Evolutionary conservation across 2,797 vertebrate species (phyloP).

Genomic region (Fundulus diaphanus): DNA sequence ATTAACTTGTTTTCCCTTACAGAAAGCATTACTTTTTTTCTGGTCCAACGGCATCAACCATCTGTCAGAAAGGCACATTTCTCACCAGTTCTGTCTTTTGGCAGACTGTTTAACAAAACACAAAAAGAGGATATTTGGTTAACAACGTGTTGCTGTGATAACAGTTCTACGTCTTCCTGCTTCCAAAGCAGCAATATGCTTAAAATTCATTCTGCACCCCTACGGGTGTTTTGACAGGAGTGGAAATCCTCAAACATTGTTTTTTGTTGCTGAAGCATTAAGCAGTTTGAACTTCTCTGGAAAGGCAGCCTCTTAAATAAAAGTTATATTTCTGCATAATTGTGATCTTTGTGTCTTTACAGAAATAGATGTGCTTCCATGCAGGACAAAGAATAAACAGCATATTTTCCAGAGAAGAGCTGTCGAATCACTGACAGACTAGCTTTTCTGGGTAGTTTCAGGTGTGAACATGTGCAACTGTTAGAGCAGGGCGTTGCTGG

Average conservation of each 20-base stretch:
- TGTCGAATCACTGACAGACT: constrained; percentile 37
- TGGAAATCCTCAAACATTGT: background rate
- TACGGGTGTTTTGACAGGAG: background rate
- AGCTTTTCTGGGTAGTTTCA: constrained; percentile 37
- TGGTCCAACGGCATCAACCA: no score
- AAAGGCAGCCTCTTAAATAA: background rate
- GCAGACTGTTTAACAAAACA: background rate
- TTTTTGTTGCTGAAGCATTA: background rate
- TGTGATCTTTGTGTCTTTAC: background rate
- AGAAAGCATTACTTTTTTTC: background rate
- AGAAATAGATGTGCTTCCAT: background rate
- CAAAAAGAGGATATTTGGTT: background rate
- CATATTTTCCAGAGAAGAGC: constrained; percentile 24
- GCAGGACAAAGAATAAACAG: constrained; percentile 1
- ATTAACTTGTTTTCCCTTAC: no score
- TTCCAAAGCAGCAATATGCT: background rate
- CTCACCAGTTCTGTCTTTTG: background rate
- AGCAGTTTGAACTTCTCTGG: background rate
- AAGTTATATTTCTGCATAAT: background rate
- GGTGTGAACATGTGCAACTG: constrained; percentile 23
- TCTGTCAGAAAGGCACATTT: background rate
- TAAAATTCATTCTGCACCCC: background rate
- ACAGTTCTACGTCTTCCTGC: constrained; percentile 6
- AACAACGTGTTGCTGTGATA: background rate
- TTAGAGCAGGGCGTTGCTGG: constrained; percentile 27